Evolutionary conservation across 37 sponge, comb jelly and placozoan genomes (phyloP).

Genomic region (Chondrosia reniformis): DNA sequence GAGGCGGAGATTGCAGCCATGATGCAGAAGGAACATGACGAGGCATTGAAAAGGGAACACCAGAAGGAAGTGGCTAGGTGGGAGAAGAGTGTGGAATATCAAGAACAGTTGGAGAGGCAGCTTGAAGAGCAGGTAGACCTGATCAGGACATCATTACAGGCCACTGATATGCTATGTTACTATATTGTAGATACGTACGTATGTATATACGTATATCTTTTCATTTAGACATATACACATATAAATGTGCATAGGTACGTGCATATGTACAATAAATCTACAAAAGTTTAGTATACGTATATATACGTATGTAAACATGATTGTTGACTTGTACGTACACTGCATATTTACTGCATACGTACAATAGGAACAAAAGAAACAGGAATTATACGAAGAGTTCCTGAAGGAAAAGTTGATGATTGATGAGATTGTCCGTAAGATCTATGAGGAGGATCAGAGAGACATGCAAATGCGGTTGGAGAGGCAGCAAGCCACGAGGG

Average conservation of each 20-base stretch:
- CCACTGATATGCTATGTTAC: slow-evolving; percentile 19
- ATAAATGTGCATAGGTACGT: background rate
- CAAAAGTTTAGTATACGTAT: background rate
- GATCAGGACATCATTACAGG: slow-evolving; percentile 4
- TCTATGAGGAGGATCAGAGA: slow-evolving; percentile 94
- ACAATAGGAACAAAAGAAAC: slow-evolving; percentile 64
- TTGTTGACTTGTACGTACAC: slow-evolving; percentile 1
- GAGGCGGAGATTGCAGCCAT: slow-evolving; percentile 64
- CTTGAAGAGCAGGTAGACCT: slow-evolving; percentile 79
- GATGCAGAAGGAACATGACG: slow-evolving; percentile 64
- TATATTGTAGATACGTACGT: slow-evolving; percentile 31
- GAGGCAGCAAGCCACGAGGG: slow-evolving; percentile 83
- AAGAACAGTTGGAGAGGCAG: slow-evolving; percentile 84
- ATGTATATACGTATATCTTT: slow-evolving; percentile 5
- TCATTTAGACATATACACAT: background rate
- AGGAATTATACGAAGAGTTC: slow-evolving; percentile 93
- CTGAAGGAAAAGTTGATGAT: slow-evolving; percentile 98
- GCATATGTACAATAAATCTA: background rate
- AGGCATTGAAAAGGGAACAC: slow-evolving; percentile 43
- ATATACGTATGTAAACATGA: slow-evolving; percentile 3
- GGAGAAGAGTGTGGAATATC: slow-evolving; percentile 73
- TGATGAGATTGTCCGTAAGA: slow-evolving; percentile 98
- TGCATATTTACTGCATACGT: background rate
- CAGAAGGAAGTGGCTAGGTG: slow-evolving; percentile 53
- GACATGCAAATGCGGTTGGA: slow-evolving; percentile 69